Evolutionary conservation across 2,113 vertebrate species (phyloP).

Genomic region (Epinephelus fuscoguttatus): DNA sequence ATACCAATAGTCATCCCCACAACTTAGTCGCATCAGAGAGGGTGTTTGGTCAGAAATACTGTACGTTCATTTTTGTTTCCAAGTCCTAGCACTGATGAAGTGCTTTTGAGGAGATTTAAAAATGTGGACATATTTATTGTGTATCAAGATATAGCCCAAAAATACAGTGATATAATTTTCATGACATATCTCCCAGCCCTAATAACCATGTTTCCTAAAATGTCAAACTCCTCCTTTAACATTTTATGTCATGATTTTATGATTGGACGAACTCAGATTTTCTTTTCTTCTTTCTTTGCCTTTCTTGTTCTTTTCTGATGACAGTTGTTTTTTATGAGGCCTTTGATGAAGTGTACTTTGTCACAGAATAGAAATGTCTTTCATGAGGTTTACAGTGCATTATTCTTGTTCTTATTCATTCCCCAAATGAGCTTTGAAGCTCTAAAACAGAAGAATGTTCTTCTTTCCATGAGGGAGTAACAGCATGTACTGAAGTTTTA

Average conservation of each 20-base stretch:
- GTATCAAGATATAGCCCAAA: no score
- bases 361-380: constrained; percentile 19
- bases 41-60: no score
- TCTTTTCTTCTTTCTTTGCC: neutral
- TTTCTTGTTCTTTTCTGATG: constrained; percentile 6
- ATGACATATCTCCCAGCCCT: no score
- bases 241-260: neutral
- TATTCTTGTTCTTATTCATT: constrained; percentile 21
- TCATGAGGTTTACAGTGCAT: constrained; percentile 19
- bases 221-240: constrained; percentile 8
- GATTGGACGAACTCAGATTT: neutral
- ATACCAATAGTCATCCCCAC: no score
- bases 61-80: no score
- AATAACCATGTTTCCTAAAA: neutral
- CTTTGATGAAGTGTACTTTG: constrained; percentile 25
- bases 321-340: constrained; percentile 4
- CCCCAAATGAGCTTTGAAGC: constrained; percentile 8
- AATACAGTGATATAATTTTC: no score
- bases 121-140: no score
- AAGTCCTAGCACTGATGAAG: no score
- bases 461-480: constrained; percentile 21
- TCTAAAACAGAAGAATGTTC: constrained; percentile 19
- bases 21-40: no score
- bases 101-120: no score
- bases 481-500: constrained; percentile 56